Conservation (phyloP, 2,797 vertebrate genomes). For the Acanthurus tractus region DNA sequence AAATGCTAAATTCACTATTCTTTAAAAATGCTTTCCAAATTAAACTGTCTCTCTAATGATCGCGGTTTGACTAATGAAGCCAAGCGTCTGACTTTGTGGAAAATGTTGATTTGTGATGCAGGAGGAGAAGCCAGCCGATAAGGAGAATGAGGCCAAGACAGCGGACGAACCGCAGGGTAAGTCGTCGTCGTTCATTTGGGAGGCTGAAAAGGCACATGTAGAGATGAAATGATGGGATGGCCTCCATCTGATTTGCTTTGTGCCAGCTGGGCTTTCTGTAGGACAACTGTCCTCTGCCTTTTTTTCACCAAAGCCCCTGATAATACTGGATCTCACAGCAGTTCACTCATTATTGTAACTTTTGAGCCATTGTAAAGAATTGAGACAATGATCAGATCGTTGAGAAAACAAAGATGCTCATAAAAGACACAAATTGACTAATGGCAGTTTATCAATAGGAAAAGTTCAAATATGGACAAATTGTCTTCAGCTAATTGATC, state of each 20-base stretch:
- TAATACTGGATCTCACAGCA: not conserved
- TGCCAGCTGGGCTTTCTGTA: not conserved
- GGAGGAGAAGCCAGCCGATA: constrained; percentile 72
- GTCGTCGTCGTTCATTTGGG: constrained; percentile 26
- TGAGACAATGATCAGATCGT: not conserved
- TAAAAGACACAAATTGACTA: not conserved
- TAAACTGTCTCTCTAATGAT: constrained; percentile 38
- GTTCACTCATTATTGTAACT: not conserved
- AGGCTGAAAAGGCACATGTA: constrained; percentile 5
- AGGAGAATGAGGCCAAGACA: constrained; percentile 73
- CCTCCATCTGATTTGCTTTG: not conserved
- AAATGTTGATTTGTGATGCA: constrained; percentile 60
- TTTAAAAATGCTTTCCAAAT: constrained; percentile 41
- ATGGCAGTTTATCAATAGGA: not conserved
- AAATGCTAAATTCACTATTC: constrained; percentile 22
- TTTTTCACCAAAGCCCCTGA: not conserved
- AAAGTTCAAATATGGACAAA: not conserved
- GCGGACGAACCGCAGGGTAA: constrained; percentile 73
- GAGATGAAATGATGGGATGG: not conserved
- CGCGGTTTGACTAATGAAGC: constrained; percentile 40
- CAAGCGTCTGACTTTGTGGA: constrained; percentile 41
- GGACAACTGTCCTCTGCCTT: not conserved
- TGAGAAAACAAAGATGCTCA: not conserved
- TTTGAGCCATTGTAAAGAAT: constrained; percentile 1
- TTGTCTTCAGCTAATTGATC: constrained; percentile 1